Evolutionary conservation across 2,797 vertebrate species (phyloP), one percentile per base, ranked within the genome.

Genomic region (Enteromius anoplus): DNA sequence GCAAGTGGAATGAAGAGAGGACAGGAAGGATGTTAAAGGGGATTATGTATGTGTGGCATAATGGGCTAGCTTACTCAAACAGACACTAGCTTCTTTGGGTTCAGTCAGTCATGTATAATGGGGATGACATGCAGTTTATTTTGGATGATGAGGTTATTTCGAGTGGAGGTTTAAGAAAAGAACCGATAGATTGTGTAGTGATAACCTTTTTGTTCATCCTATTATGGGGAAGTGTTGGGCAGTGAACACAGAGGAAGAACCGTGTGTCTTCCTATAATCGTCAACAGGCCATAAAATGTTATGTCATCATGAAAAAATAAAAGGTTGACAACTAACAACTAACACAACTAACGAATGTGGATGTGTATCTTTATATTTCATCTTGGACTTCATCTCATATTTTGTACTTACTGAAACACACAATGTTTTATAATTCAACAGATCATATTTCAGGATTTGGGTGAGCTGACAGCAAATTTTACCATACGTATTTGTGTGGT

Each of bases 91-190:
- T 93, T 94, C 94, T 96, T 94, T 94, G 93, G 94, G 94, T 93
- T 94, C 94, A 94, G 90, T 93, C 93, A 95, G 91, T 96, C 95
- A 94, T 95, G 95, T 95, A 94, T 96, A 96, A 96, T 96, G 95
- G 93, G 94, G 94, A 94, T 94, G 95, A 96, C 95, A 95, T 93
- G 91, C 94, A 92, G 93, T 95, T 96, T 95, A 94, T 95, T 95
- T 86, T 87, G 94, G 94, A 95, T 96, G 96, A 95, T 95, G 95
- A 95, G 94, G 94, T 94, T 93, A 96, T 96, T 94, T 91, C 88
- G 94, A 95, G 94, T 94, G 92, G 92, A 91, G 93, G 92, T 90
- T 93, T 93, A 93, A 93, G 93, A 95, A 92, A 94, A 95, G 95
- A 96, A 93, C 95, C 93, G 94, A 95, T 94, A 95, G 94, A 96